phyloP scores from a whole-genome alignment of 2,113 vertebrate genomes.

The Gymnogyps californianus region DNA sequence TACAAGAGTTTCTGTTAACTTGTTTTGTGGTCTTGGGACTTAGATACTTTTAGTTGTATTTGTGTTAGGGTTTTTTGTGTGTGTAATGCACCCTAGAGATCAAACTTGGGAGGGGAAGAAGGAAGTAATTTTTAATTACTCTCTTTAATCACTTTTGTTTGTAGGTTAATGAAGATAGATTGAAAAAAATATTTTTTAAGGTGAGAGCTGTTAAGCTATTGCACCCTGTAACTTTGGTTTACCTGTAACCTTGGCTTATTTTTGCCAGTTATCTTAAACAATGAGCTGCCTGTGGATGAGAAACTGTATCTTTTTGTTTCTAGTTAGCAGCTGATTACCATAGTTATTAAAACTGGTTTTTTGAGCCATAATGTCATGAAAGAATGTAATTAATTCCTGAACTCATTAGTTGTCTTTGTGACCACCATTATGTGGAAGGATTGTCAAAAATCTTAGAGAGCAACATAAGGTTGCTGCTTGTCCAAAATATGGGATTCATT shows the following conservation, averaged over 20 bases:
- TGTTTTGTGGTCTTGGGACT: neutral
- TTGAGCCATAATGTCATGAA: neutral
- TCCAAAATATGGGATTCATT: neutral
- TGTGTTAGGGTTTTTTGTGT: neutral
- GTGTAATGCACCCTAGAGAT: neutral
- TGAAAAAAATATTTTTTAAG: neutral
- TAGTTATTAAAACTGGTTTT: neutral
- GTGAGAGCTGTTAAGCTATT: neutral
- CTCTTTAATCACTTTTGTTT: neutral
- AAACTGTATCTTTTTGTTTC: neutral
- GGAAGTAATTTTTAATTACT: neutral
- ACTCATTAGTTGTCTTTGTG: neutral
- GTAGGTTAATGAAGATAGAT: neutral
- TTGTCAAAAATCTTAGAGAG: neutral
- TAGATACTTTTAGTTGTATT: neutral
- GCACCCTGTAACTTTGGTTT: neutral
- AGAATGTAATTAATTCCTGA: neutral
- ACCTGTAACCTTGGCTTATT: neutral
- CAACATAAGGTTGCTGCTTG: neutral
- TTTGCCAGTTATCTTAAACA: neutral
- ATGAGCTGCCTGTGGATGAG: fast-evolving
- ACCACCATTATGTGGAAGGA: neutral
- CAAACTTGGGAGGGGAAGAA: neutral
- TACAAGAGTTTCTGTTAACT: neutral
- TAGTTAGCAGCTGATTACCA: neutral